Evolutionary conservation across 2,113 vertebrate genomes (phyloP).

Genomic region (Apeltes quadracus): DNA sequence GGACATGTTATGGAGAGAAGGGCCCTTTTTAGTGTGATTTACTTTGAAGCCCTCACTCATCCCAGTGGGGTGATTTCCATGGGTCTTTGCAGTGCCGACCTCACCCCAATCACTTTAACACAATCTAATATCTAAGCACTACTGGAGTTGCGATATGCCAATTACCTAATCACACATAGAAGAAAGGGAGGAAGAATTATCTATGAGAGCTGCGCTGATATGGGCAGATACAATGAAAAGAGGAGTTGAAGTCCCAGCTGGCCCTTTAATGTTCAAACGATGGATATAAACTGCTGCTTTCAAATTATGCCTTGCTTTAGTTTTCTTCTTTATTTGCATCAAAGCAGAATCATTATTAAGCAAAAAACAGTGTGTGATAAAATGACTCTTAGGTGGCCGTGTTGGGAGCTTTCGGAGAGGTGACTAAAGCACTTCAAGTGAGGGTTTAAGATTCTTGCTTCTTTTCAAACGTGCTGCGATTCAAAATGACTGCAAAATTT

Average conservation of each 20-base stretch:
- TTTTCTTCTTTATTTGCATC: slow-evolving; percentile 25
- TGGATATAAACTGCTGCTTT: slow-evolving; percentile 46
- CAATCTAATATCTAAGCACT: slow-evolving; percentile 63
- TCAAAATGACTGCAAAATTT: slow-evolving; percentile 25
- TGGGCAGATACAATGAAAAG: slow-evolving; percentile 41
- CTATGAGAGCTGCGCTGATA: slow-evolving; percentile 45
- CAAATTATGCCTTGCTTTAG: slow-evolving; percentile 29
- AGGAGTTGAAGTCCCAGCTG: slow-evolving; percentile 10
- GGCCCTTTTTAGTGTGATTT: slow-evolving; percentile 64
- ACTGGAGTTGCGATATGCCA: slow-evolving; percentile 47
- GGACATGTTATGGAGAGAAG: slow-evolving; percentile 48
- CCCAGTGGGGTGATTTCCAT: slow-evolving; percentile 60
- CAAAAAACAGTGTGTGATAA: slow-evolving; percentile 33
- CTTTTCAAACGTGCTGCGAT: slow-evolving; percentile 25
- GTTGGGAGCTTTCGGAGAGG: slow-evolving; percentile 18
- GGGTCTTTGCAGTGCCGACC: slow-evolving; percentile 50
- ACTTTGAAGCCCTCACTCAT: slow-evolving; percentile 63
- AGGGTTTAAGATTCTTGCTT: slow-evolving; percentile 7
- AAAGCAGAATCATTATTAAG: slow-evolving; percentile 45
- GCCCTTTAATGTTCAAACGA: slow-evolving; percentile 43
- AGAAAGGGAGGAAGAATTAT: slow-evolving; percentile 36
- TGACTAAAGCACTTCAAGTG: slow-evolving; percentile 6
- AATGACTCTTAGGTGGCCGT: slow-evolving; percentile 35
- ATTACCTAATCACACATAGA: slow-evolving; percentile 44
- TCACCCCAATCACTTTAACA: slow-evolving; percentile 60